Evolutionary conservation across 2,888 invertebrate genomes (phyloP), one percentile per base, ranked within the genome.

Genomic region (Hesperia comma): DNA sequence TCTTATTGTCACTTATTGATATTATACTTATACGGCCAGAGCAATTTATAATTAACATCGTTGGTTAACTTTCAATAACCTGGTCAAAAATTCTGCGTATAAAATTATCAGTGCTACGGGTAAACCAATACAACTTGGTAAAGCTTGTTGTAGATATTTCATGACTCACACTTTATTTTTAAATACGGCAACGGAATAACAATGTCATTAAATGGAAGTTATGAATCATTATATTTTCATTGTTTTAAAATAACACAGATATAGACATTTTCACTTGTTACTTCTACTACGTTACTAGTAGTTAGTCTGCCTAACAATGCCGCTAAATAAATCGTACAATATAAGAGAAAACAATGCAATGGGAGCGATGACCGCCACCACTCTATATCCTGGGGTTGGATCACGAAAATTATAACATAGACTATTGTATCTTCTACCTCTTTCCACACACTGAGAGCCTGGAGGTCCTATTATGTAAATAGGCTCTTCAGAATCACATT

Each of bases 261-360:
- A 49, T 19, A 49, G 19, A 49, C 2, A 12, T 26, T 26, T 26
- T 5, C 26, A 26, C 26, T n/a, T n/a, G n/a, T n/a, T n/a, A n/a
- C n/a, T n/a, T n/a, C n/a, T n/a, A n/a, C n/a, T n/a, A 5, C 26
- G 26, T 26, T 26, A 41, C 75, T 71, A 86, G 73, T 78, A 79
- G 72, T 83, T 84, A 19, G 84, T 84, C 70, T 90, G 89, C 71
- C 89, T 82, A 43, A 92, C 82, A n/a, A 90, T 88, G 63, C 90
- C 85, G 71, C 87, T 90, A 70, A 92, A 90, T 62, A 90, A 80
- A 76, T 91, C 90, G 63, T 88, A 91, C 21, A 92, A 79, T 70
- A 91, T 89, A 5, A 92, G 79, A 1, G 86, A 82, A 70, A 92
- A 92, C 19, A 92, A 76, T 14, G 84, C 85, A 14, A 88, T 78